These are phyloP conservation scores for Lithophane semibrunnea DNA, from an alignment of 2,888 invertebrate species.

Conservation along the genomic window DNA sequence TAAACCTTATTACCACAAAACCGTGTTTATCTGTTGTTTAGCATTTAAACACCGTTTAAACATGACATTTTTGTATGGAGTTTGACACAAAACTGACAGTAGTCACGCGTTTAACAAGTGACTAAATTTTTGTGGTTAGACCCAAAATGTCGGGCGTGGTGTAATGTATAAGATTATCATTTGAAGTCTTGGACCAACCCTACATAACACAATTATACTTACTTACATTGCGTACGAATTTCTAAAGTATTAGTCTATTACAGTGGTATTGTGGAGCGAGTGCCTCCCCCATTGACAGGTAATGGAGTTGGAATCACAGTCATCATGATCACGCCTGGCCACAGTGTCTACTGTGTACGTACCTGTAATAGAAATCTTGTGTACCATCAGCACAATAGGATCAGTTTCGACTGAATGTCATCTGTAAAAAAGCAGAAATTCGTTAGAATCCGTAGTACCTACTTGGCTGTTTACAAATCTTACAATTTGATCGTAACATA, in stretches of 20 bases:
- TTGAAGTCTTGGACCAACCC: slow-evolving; percentile 40
- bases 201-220: slow-evolving; percentile 52
- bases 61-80: no score
- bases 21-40: no score
- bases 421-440: slow-evolving; percentile 23
- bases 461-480: neutral
- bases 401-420: slow-evolving; percentile 19
- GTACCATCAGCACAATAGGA: slow-evolving; percentile 28
- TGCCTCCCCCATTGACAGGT: slow-evolving; percentile 51
- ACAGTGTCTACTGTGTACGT: neutral
- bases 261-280: slow-evolving; percentile 65
- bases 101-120: no score
- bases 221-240: slow-evolving; percentile 51
- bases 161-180: neutral
- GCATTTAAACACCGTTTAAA: no score
- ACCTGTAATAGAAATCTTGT: slow-evolving; percentile 37
- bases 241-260: slow-evolving; percentile 68
- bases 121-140: no score
- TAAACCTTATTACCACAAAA: neutral
- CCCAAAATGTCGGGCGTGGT: no score
- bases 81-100: no score
- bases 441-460: slow-evolving; percentile 35
- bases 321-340: slow-evolving; percentile 40
- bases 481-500: slow-evolving; percentile 1
- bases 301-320: slow-evolving; percentile 56